Evolutionary conservation across 2,797 vertebrate genomes (phyloP), one percentile per base, ranked within the genome.

Genomic region (Falco columbarius): DNA sequence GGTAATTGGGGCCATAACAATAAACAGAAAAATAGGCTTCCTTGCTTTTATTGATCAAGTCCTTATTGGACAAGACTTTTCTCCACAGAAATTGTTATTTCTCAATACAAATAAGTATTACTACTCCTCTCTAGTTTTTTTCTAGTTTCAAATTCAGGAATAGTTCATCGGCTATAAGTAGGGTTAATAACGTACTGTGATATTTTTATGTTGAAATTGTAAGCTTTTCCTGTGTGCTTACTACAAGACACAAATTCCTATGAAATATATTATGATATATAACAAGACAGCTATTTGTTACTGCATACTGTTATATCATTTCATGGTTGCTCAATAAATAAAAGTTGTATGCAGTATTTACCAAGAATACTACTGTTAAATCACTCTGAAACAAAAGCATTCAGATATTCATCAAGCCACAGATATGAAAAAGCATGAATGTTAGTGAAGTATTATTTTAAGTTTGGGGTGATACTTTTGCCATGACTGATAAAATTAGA

Each of bases 211-310:
- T n/a, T 29, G 30, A 83, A 94, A 68, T 91, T 79, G 79, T 49
- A 55, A 75, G 36, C 12, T 87, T 96, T 93, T 95, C 56, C 73
- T 19, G 3, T 72, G 58, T 91, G 52, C 63, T 90, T 89, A 36
- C 52, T 70, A 34, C 65, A 63, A 90, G 79, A 94, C 76, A 95
- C 62, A 79, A 68, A 81, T 80, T 88, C 67, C 46, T 70, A 77
- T 90, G 36, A 89, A 92, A 93, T 44, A 0, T 76, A 61, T 30
- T 92, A 42, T 73, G 79, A 90, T 82, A 93, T 46, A 80, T 76
- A 95, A 80, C 79, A 83, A 81, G 76, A 79, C 49, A 94, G 42
- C 66, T 89, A 92, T 93, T 89, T 22, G 7, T 81, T 92, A 96
- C 63, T 95, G 55, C 42, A 92, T 91, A 83, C 36, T 76, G 73